Conservation (phyloP, 2,113 vertebrate genomes). For the Thymallus thymallus region DNA sequence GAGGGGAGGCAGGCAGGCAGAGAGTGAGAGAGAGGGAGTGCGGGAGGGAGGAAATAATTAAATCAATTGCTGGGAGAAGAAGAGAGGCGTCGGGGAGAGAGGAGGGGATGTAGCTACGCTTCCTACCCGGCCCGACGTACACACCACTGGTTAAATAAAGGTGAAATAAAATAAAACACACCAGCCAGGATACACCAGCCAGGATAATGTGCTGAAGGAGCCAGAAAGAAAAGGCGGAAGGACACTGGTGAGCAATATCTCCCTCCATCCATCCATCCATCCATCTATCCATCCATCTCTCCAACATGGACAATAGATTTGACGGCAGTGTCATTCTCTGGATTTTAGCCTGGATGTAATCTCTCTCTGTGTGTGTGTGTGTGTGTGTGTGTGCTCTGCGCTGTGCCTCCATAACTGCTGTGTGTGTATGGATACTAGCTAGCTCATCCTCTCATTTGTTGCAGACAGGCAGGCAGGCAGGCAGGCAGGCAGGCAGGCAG, state of each 20-base stretch:
- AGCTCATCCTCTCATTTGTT: neutral
- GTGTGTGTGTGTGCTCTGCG: constrained; percentile 25
- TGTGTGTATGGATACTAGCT: neutral
- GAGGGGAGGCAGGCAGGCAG: too few species aligned
- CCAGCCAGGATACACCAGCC: too few species aligned
- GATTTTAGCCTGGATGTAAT: neutral
- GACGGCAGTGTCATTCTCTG: constrained; percentile 46
- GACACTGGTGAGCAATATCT: constrained; percentile 71
- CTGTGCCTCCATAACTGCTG: too few species aligned
- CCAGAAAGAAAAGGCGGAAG: constrained; percentile 38
- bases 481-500: too few species aligned
- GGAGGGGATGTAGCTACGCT: constrained; percentile 68
- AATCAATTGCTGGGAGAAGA: constrained; percentile 49
- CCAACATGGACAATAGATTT: neutral
- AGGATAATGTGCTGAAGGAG: constrained; percentile 71
- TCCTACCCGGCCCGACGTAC: constrained; percentile 59
- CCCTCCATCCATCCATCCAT: neutral
- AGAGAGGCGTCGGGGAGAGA: constrained; percentile 36
- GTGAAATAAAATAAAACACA: too few species aligned
- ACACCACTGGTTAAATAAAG: too few species aligned
- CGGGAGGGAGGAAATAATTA: constrained; percentile 52
- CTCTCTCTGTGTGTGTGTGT: constrained; percentile 4
- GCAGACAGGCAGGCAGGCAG: too few species aligned
- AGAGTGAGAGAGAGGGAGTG: constrained; percentile 25
- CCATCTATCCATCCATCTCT: neutral